These are phyloP conservation scores for Chaetodon trifascialis DNA, from an alignment of 2,113 vertebrate species.

Conservation along the genomic window DNA sequence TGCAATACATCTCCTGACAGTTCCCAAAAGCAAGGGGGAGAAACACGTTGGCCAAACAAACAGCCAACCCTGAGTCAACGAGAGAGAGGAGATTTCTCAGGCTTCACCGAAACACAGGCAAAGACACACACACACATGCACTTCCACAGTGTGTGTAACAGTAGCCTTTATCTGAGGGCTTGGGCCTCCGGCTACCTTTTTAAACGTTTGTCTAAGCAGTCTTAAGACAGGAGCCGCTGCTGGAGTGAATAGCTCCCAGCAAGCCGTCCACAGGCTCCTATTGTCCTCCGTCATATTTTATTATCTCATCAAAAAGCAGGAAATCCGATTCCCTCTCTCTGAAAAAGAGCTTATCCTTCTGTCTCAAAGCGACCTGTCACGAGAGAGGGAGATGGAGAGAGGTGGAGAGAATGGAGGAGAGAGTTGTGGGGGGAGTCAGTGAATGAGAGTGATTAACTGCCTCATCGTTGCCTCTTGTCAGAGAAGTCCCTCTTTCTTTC, in stretches of 20 bases:
- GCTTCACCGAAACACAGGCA: conserved; percentile 67
- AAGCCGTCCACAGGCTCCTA: conserved; percentile 77
- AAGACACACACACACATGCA: conserved; percentile 42
- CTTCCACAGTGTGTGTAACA: conserved; percentile 63
- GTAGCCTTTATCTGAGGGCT: conserved; percentile 70
- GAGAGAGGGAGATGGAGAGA: conserved; percentile 72
- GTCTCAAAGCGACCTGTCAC: conserved; percentile 83
- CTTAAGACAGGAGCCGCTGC: conserved; percentile 73
- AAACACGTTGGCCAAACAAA: conserved; percentile 81
- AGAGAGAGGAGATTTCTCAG: conserved; percentile 80
- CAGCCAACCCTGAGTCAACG: conserved; percentile 77
- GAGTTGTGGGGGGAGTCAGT: conserved; percentile 47
- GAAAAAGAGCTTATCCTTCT: conserved; percentile 84
- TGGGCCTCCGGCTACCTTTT: conserved; percentile 77
- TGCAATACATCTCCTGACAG: conserved; percentile 85
- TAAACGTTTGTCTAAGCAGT: conserved; percentile 79
- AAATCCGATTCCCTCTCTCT: conserved; percentile 84
- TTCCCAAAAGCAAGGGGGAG: conserved; percentile 81
- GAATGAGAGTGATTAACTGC: conserved; percentile 80
- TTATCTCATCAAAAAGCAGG: conserved; percentile 85
- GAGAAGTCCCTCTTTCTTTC: conserved; percentile 57
- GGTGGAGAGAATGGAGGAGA: conserved; percentile 58
- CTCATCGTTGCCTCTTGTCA: conserved; percentile 74
- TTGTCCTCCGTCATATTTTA: conserved; percentile 85
- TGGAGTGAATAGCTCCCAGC: conserved; percentile 78